Evolutionary conservation across 2,797 vertebrate species (phyloP), one percentile per base, ranked within the genome.

Genomic region (Erethizon dorsatum): DNA sequence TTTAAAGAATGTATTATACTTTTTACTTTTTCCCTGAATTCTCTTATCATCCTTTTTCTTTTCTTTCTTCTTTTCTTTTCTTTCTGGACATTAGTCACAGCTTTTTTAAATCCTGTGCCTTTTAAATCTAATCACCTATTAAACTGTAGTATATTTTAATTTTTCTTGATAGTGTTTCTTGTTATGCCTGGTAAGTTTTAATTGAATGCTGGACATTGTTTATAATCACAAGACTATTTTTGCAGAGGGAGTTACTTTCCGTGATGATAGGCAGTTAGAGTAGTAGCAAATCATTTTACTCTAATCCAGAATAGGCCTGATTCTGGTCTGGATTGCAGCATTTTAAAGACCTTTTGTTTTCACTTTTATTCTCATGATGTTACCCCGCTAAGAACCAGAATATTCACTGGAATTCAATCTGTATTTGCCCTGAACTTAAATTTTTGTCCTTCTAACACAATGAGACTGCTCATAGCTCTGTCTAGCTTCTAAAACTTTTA

Each of bases 121-220:
- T 41, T n/a, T 79, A 94, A 88, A 47, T 75, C 41, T 61, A 47
- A 31, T 92, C n/a, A 82, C 12, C 6, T 63, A 1, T 56, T 71
- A 22, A 13, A 67, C n/a, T 90, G 2, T 69, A 67, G 11, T 78
- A 17, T 69, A 63, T 50, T 52, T 59, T 37, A 11, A 78, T 61
- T 77, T 83, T 82, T 69, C 45, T 91, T 92, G 52, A 20, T 82
- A 69, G 86, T 78, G 4, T 80, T 87, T 86, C n/a, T 86, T 93
- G 82, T 6, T 56, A 83, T 77, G 28, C 4, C 15, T n/a, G n/a
- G 41, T 75, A 54, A 79, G 57, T 95, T 89, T 92, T 86, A 86
- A 59, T 1, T 82, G 50, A 92, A 45, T 90, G 17, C 22, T 80
- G 85, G 9, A 73, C 20, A 61, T 90, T 69, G 28, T 69, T 5